Evolutionary conservation across 2,797 vertebrate species (phyloP).

Genomic region (Acropternis orthonyx): DNA sequence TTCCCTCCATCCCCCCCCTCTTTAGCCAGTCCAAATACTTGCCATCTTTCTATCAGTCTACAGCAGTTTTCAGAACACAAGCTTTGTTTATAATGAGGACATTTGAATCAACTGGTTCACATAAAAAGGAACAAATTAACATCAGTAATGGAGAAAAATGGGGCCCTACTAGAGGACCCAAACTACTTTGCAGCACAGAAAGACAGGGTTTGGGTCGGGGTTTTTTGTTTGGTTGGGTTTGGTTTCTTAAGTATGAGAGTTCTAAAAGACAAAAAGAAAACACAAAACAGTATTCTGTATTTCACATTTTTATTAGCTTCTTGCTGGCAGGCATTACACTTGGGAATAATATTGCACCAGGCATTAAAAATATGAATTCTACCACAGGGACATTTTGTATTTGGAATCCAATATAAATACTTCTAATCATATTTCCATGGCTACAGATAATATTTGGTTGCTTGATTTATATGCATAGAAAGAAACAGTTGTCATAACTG

Average conservation of each 20-base stretch:
- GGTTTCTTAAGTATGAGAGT: not conserved
- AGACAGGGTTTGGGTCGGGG: fast-evolving
- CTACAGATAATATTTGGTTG: constrained; percentile 81
- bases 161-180: not conserved
- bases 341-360: constrained; percentile 78
- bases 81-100: not conserved
- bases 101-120: not conserved
- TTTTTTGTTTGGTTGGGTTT: not conserved
- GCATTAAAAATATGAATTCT: constrained; percentile 76
- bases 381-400: constrained; percentile 76
- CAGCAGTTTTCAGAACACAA: not conserved
- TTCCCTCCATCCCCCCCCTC: not conserved
- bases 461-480: constrained; percentile 83
- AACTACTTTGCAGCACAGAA: not conserved
- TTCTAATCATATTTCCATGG: constrained; percentile 78
- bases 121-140: not conserved
- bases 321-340: constrained; percentile 79
- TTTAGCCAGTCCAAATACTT: not conserved
- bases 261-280: constrained; percentile 37
- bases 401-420: constrained; percentile 80
- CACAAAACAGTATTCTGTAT: constrained; percentile 54
- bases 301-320: constrained; percentile 78
- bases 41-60: not conserved
- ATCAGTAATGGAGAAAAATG: not conserved
- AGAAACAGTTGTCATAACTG: constrained; percentile 77